Base-by-base conservation (phyloP, 2,113 vertebrate species). In the Halcyon senegalensis region DNA sequence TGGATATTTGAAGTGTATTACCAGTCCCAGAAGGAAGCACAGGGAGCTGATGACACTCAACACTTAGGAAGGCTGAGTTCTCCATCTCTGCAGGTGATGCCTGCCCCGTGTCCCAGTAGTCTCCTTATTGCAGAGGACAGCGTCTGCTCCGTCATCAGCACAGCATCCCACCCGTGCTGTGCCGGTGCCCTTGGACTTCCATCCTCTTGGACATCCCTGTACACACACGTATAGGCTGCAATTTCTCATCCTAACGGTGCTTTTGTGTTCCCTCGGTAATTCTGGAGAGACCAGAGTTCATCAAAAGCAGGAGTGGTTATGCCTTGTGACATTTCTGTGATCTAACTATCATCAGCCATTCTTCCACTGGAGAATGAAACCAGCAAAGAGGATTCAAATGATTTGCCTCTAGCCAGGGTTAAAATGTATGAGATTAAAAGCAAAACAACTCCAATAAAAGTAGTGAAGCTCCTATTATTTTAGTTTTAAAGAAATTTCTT, bases 301-400 rank as follows among this genome's bases (percentile, higher is more conserved):
- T 86, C 92, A 90, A 70, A 79, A 83, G 87, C 59, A 62, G 53
- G 44, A 69, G 37, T 35, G 59, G 59, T 92, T 88, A 77, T 80
- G 31, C 55, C 72, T 85, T 53, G 50, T 90, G 93, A 92, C 72
- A 50, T 9, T 60, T 48, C 82, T 87, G 88, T 88, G 72, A 84
- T 88, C 60, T n/a, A 15, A 58, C 35, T 74, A 53, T 90, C 85
- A 37, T 90, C 83, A 93, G 78, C 53, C 16, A 19, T 72, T 80
- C 46, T 83, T 89, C 76, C 55, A 27, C 81, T 76, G 4, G 11
- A 73, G 63, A 73, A 64, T 41, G 58, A 68, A 94, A 72, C n/a
- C 1, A 0, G 30, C 70, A 67, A 81, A 89, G 53, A 84, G 50
- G 41, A 83, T 89, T 90, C 66, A 82, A 76, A 69, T 85, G 0